Conservation (phyloP, 2,113 vertebrate species). For the Pseudonaja textilis region DNA sequence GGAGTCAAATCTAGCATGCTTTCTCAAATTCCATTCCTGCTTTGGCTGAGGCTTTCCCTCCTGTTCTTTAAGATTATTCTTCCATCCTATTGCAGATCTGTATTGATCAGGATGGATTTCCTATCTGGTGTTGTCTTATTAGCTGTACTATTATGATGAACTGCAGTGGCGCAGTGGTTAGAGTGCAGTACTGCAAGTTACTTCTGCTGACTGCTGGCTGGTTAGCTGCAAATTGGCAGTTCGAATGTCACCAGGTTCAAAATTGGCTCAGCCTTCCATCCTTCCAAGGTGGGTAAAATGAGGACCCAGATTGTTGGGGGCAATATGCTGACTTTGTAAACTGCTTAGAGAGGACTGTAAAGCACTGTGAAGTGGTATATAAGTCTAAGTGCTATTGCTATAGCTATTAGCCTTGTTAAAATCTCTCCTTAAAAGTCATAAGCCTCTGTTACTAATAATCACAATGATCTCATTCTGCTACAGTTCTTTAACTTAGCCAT, state of each 20-base stretch:
- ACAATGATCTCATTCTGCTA: neutral
- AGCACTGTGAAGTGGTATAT: no score
- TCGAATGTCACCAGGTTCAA: no score
- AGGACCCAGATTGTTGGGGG: no score
- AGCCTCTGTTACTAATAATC: neutral
- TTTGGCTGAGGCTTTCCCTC: neutral
- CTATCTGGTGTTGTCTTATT: neutral
- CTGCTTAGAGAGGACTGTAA: no score
- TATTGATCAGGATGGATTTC: neutral
- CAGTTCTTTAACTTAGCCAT: neutral
- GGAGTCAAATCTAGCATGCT: neutral
- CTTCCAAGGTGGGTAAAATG: no score
- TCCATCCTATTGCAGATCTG: neutral
- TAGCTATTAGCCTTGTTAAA: neutral
- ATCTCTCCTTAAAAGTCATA: neutral
- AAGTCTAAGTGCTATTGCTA: no score
- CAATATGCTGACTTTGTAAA: no score
- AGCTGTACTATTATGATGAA: neutral
- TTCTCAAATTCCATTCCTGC: neutral
- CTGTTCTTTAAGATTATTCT: neutral
- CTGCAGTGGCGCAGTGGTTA: no score
- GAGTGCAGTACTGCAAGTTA: no score
- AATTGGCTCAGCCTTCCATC: no score
- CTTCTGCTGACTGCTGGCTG: no score
- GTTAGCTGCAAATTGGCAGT: no score